Evolutionary conservation across 2,797 vertebrate species (phyloP), one percentile per base, ranked within the genome.

Genomic region (Scyliorhinus canicula): DNA sequence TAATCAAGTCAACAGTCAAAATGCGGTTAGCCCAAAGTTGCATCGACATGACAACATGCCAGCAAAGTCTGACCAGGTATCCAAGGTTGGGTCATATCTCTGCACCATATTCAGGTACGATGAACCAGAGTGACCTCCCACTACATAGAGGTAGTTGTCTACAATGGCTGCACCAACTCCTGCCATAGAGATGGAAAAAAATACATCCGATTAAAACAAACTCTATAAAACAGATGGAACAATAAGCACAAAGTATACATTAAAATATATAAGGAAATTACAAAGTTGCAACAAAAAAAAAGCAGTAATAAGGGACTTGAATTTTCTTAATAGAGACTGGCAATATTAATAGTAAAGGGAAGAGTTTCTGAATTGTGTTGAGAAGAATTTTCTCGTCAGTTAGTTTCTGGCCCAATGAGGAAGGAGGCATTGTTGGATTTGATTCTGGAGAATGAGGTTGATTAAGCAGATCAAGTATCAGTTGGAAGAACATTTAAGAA

Each of bases 31-130:
- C 95, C 99, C 99, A 96, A 99, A 99, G 96, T 99, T 99, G 98
- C 99, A 99, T 19, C 99, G 99, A 95, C 99, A 99, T 96, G 98
- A 98, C 97, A 98, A 98, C 99, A 99, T 99, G 95, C 98, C 98
- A 0, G 98, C 99, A 0, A 98, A 98, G 97, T 99, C 99, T 97
- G 98, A 98, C 99, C 99, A 99, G 69, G 97, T 98, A 96, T 99
- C 99, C 0, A 98, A 98, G 96, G 99, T 98, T 44, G 99, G 99
- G 95, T 99, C 98, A 8, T 99, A 99, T 91, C 98, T 98, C 97
- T 99, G 99, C 95, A 99, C 99, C 47, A 98, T 98, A 97, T 99
- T 99, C 96, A 99, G 97, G 96, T 99, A 99, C 95, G 99, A 99
- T 0, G 99, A 99, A 57, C 99, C 99, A 0, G 99, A 99, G 96